These are phyloP conservation scores for Lithophane leautieri DNA, from an alignment of 2,888 invertebrate genomes.

Conservation along the genomic window DNA sequence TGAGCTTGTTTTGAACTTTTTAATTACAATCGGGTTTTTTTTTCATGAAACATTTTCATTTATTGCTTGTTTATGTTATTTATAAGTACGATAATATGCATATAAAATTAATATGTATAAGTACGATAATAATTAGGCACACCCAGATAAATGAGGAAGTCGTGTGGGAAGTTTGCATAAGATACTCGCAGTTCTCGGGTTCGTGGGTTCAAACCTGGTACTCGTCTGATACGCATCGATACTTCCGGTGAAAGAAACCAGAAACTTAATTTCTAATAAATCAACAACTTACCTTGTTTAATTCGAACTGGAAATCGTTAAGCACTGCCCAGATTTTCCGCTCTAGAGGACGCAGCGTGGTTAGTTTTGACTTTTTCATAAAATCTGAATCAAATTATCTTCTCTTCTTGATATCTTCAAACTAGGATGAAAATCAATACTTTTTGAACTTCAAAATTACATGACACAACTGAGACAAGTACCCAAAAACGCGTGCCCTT, in stretches of 20 bases:
- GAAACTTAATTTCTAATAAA: conserved; percentile 14
- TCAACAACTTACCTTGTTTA: background rate
- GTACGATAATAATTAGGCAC: background rate
- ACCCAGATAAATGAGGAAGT: conserved; percentile 21
- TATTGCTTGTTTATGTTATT: too few species aligned
- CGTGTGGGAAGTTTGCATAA: conserved; percentile 28
- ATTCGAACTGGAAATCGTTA: background rate
- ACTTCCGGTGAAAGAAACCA: conserved; percentile 42
- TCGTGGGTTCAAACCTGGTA: conserved; percentile 37
- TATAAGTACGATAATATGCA: background rate
- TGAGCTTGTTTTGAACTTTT: too few species aligned
- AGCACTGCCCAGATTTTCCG: background rate
- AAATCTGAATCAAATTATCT: background rate
- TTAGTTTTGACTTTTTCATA: background rate
- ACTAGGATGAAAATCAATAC: too few species aligned
- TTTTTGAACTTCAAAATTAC: too few species aligned
- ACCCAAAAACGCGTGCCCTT: too few species aligned
- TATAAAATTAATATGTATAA: too few species aligned
- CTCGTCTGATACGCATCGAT: conserved; percentile 39
- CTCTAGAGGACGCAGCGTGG: background rate
- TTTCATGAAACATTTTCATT: too few species aligned
- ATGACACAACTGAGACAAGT: too few species aligned
- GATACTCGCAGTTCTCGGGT: conserved; percentile 19
- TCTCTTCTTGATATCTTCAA: too few species aligned
- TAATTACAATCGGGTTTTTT: too few species aligned